These are phyloP conservation scores for Carollia perspicillata DNA, from an alignment of 2,113 vertebrate genomes.

Conservation along the genomic window DNA sequence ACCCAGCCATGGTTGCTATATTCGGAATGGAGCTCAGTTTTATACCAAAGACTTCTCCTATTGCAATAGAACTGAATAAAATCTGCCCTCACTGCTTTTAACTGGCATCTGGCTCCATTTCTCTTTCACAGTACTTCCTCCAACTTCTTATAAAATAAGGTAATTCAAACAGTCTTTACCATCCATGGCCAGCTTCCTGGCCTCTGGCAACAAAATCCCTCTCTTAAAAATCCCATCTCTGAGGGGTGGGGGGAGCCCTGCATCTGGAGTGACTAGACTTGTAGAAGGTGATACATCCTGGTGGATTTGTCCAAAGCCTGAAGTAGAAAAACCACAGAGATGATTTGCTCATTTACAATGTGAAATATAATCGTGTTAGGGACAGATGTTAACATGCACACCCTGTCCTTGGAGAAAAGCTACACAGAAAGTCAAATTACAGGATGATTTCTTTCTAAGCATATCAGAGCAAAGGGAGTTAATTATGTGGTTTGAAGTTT, in stretches of 20 bases:
- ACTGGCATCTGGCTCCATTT: not conserved
- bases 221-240: not conserved
- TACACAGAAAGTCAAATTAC: not conserved
- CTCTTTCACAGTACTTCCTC: not conserved
- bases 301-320: not conserved
- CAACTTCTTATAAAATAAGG: not conserved
- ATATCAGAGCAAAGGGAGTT: not conserved
- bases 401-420: not conserved
- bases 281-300: rapidly evolving
- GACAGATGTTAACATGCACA: rapidly evolving
- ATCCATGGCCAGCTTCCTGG: not conserved
- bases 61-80: not conserved
- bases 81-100: not conserved
- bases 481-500: not conserved
- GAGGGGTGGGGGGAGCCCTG: too few species aligned
- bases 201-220: too few species aligned
- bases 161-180: not conserved
- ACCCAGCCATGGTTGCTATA: not conserved
- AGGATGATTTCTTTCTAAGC: not conserved
- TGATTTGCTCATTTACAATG: not conserved
- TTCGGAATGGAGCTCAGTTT: not conserved
- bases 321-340: not conserved
- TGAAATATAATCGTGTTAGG: not conserved
- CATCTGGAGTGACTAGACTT: not conserved
- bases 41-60: not conserved